Evolutionary conservation across 2,797 vertebrate genomes (phyloP).

Genomic region (Anniella stebbinsi): DNA sequence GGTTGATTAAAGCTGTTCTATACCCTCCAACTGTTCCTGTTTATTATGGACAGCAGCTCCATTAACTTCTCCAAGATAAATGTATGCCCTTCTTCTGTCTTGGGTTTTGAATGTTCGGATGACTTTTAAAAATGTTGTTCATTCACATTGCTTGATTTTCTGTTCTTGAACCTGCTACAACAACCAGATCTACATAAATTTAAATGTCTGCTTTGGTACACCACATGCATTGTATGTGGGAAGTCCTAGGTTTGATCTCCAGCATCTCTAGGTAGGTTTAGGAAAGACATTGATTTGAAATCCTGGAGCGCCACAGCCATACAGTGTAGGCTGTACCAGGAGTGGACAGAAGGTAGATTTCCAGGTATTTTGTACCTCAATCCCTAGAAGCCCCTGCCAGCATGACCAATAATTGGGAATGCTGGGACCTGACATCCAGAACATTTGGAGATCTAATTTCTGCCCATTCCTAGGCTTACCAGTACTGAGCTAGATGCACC

Average conservation of each 20-base stretch:
- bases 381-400: not conserved
- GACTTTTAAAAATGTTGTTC: not conserved
- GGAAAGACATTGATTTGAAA: not conserved
- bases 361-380: not conserved
- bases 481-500: no score
- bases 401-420: not conserved
- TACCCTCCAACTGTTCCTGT: no score
- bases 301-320: not conserved
- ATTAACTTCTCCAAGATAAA: not conserved
- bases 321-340: not conserved
- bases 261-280: not conserved
- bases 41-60: no score
- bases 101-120: not conserved
- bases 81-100: not conserved
- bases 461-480: no score
- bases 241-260: not conserved
- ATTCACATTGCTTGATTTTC: not conserved
- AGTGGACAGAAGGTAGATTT: no score
- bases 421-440: no score
- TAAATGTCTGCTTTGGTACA: not conserved
- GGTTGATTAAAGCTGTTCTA: no score
- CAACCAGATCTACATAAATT: not conserved
- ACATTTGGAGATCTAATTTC: no score
- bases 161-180: not conserved
- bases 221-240: not conserved